Conservation (phyloP, 2,797 vertebrate genomes). For the Lacerta bilineata region DNA sequence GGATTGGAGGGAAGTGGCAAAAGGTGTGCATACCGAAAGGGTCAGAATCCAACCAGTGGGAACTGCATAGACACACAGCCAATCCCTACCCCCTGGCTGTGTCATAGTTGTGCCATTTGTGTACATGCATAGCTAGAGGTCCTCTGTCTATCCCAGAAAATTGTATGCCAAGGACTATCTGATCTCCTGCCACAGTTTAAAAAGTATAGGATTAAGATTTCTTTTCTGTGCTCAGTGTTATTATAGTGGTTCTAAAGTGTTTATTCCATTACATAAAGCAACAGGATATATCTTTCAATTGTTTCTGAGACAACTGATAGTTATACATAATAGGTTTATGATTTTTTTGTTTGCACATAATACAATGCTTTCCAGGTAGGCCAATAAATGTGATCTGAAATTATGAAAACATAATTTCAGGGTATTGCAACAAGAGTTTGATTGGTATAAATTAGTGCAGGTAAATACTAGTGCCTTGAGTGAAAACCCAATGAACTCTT, state of each 20-base stretch:
- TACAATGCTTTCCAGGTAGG: conserved; percentile 43
- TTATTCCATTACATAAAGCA: conserved; percentile 47
- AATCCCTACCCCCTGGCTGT: neutral
- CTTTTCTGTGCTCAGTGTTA: neutral
- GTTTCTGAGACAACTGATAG: conserved; percentile 32
- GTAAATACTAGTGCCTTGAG: conserved; percentile 53
- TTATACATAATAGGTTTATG: conserved; percentile 45
- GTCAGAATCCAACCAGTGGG: neutral
- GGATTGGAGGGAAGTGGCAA: too few species aligned
- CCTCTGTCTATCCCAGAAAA: neutral
- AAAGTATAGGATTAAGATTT: neutral
- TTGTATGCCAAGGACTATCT: neutral
- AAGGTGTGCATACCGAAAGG: neutral
- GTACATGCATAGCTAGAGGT: neutral
- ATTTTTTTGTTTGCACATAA: conserved; percentile 38
- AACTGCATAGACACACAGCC: neutral
- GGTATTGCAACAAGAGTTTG: conserved; percentile 37
- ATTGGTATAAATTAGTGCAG: conserved; percentile 60
- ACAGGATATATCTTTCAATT: conserved; percentile 47
- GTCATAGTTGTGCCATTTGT: neutral
- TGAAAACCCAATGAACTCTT: conserved; percentile 60
- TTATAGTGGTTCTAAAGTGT: conserved; percentile 34
- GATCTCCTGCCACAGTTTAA: neutral
- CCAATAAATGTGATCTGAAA: neutral
- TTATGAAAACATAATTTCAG: conserved; percentile 42